A percentile compares a stretch with the other conserved stretches of the same genome.
Conservation (phyloP, 2,888 invertebrate genomes). For the Panopea generosa region DNA sequence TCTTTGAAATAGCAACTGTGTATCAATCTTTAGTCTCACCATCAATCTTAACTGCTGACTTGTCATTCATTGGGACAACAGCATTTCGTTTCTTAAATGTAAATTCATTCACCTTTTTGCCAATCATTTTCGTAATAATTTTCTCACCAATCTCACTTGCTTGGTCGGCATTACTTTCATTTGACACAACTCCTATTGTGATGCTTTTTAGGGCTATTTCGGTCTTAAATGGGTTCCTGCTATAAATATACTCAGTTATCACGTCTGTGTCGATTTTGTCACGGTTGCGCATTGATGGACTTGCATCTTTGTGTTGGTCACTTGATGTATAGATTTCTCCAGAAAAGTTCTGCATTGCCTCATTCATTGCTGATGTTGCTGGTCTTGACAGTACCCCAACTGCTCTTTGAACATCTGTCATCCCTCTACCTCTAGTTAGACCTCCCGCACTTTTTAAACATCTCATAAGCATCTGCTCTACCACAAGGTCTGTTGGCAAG, state of each 20-base stretch:
- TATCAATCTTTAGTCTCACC: constrained; percentile 21
- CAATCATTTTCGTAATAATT: neutral
- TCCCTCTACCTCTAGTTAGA: constrained; percentile 61
- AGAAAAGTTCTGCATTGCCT: constrained; percentile 52
- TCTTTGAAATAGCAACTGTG: constrained; percentile 41
- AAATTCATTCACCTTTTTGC: neutral
- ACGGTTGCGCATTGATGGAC: constrained; percentile 23
- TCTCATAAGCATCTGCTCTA: constrained; percentile 72
- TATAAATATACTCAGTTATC: constrained; percentile 23
- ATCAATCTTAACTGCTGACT: neutral
- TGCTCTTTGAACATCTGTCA: constrained; percentile 57
- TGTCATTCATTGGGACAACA: neutral
- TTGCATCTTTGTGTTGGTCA: constrained; percentile 58
- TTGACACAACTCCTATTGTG: neutral
- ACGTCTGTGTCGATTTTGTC: constrained; percentile 36
- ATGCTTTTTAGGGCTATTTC: constrained; percentile 1
- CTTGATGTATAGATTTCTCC: constrained; percentile 46
- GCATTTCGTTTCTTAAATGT: neutral
- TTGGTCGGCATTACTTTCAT: neutral
- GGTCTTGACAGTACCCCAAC: constrained; percentile 65
- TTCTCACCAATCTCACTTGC: neutral
- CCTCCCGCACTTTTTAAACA: constrained; percentile 66
- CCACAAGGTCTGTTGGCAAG: constrained; percentile 66
- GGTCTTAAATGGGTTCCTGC: constrained; percentile 35
- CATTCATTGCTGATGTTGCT: constrained; percentile 47